Evolutionary conservation across 2,888 invertebrate genomes (phyloP).

Genomic region (Hoplodrina ambigua): DNA sequence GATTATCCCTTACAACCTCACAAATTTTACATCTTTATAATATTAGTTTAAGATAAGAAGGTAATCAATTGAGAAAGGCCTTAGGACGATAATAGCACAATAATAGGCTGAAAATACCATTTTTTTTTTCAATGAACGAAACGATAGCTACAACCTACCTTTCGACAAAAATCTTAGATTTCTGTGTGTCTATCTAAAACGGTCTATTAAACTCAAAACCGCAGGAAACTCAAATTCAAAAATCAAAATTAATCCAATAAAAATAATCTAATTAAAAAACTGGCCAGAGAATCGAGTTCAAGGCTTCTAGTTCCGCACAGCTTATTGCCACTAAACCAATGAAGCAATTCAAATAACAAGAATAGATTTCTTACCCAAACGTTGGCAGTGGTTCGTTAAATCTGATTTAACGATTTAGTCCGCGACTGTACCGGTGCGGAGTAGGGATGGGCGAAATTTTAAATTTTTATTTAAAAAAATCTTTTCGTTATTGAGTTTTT

Average conservation of each 20-base stretch:
- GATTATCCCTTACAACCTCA: too few relatives aligned
- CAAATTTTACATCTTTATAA: too few relatives aligned
- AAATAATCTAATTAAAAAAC: conserved; percentile 34
- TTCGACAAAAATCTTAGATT: too few relatives aligned
- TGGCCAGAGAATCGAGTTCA: conserved; percentile 47
- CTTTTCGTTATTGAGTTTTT: too few relatives aligned
- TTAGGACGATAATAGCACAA: too few relatives aligned
- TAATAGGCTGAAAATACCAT: too few relatives aligned
- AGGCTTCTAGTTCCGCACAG: conserved; percentile 42
- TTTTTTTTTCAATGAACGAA: too few relatives aligned
- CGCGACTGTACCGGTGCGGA: conserved; percentile 27
- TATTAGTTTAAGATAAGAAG: too few relatives aligned
- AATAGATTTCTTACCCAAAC: conserved; percentile 60
- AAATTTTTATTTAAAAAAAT: neutral
- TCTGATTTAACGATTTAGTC: conserved; percentile 57
- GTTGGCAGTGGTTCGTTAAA: conserved; percentile 56
- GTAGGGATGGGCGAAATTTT: conserved; percentile 15
- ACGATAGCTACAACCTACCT: too few relatives aligned
- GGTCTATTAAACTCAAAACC: neutral
- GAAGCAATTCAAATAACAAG: conserved; percentile 55
- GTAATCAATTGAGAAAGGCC: too few relatives aligned
- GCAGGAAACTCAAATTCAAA: neutral
- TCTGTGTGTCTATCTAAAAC: neutral
- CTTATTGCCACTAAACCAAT: conserved; percentile 51
- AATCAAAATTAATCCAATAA: conserved; percentile 12